Percentiles rank a stretch among this genome's conserved stretches.
phyloP scores from a whole-genome alignment of 30 jellyfish, hydroid and myxozoan species.

The Turritopsis dohrnii region DNA sequence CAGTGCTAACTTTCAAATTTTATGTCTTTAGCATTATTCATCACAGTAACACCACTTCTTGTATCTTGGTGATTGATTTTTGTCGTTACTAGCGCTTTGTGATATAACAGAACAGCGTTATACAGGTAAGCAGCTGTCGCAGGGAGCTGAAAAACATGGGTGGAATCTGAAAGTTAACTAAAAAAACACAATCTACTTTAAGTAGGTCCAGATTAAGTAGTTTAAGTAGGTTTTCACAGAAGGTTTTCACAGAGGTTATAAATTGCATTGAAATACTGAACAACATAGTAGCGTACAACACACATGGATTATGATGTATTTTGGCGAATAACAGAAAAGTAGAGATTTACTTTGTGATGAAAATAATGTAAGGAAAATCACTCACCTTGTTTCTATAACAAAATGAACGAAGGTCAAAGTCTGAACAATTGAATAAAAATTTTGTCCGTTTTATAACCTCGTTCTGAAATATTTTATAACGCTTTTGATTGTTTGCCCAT shows the following conservation, averaged over 20 bases:
- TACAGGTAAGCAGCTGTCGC: slow-evolving; percentile 5
- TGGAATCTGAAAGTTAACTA: not conserved
- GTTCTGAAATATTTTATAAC: not conserved
- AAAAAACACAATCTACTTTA: too few species aligned
- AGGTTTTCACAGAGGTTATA: too few species aligned
- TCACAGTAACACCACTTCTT: slow-evolving; percentile 14
- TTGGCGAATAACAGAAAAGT: too few species aligned
- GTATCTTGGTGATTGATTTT: slow-evolving; percentile 1
- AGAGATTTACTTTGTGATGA: not conserved
- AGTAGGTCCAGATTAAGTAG: too few species aligned
- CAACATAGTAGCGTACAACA: too few species aligned
- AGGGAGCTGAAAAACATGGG: not conserved
- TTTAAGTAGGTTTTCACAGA: too few species aligned
- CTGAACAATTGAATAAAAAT: not conserved
- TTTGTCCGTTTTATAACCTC: not conserved
- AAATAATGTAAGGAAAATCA: not conserved
- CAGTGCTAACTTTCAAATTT: slow-evolving; percentile 3
- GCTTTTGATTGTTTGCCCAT: slow-evolving; percentile 9
- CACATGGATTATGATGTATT: too few species aligned
- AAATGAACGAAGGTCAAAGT: not conserved
- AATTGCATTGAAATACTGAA: too few species aligned
- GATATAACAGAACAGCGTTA: not conserved
- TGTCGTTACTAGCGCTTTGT: not conserved
- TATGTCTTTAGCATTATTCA: slow-evolving; percentile 6
- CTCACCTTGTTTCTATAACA: not conserved